These are phyloP conservation scores for Cryptotermes secundus DNA, from an alignment of 1,140 invertebrate genomes.

Conservation along the genomic window DNA sequence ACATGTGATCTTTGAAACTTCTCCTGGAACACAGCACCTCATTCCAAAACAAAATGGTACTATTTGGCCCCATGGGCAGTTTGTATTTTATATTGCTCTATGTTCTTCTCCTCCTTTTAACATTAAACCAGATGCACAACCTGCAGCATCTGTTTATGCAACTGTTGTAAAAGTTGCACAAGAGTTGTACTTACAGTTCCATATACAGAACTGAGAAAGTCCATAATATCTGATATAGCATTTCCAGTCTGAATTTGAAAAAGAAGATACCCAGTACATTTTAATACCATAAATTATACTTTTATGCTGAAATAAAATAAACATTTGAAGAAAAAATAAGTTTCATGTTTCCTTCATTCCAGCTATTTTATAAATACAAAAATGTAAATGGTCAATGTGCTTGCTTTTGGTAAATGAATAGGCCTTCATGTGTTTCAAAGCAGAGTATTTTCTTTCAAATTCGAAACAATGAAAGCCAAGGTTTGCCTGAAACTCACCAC, in stretches of 20 bases:
- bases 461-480: neutral
- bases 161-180: neutral
- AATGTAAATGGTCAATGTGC: neutral
- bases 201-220: neutral
- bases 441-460: neutral
- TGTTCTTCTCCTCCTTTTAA: neutral
- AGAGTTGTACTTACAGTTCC: neutral
- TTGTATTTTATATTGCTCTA: neutral
- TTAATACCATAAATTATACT: neutral
- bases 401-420: neutral
- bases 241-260: conserved; percentile 1
- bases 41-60: neutral
- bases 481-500: neutral
- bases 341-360: neutral
- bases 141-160: neutral
- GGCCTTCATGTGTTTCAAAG: neutral
- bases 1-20: neutral
- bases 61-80: neutral
- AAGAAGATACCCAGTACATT: neutral
- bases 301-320: neutral
- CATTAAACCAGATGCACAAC: neutral
- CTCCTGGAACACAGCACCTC: neutral
- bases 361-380: neutral
- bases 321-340: neutral
- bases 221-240: neutral